A percentile compares a stretch with the other conserved stretches of the same genome.
These are phyloP conservation scores for Phaonia tiefii DNA, from an alignment of 2,888 invertebrate genomes.

Conservation along the genomic window DNA sequence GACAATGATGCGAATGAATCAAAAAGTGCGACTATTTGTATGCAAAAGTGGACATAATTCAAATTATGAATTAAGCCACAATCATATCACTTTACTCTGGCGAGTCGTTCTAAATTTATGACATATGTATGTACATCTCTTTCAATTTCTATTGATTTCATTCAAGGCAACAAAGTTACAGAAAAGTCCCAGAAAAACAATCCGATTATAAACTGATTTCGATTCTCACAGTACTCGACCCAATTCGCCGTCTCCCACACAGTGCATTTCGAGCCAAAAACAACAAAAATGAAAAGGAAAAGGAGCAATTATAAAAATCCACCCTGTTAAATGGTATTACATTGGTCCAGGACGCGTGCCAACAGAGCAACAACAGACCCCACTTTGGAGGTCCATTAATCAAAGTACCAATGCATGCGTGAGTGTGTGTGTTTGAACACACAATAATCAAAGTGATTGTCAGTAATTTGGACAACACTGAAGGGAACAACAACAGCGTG, in stretches of 20 bases:
- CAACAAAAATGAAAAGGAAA: not conserved
- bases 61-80: not conserved
- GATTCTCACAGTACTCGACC: not conserved
- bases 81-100: too few species aligned
- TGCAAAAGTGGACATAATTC: not conserved
- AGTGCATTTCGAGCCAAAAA: not conserved
- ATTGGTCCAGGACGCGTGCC: conserved; percentile 25
- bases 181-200: conserved; percentile 3
- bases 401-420: too few species aligned
- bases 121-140: not conserved
- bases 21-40: conserved; percentile 19
- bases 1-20: conserved; percentile 27
- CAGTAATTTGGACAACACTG: conserved; percentile 48
- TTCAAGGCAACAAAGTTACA: not conserved
- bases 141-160: not conserved
- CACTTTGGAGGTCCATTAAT: conserved; percentile 28
- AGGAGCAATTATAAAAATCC: conserved; percentile 35
- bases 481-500: conserved; percentile 9
- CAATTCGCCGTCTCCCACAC: not conserved
- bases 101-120: too few species aligned
- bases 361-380: conserved; percentile 26
- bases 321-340: conserved; percentile 17
- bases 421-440: conserved; percentile 1
- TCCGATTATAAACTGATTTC: conserved; percentile 18
- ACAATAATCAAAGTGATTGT: conserved; percentile 53